Conservation (phyloP, 2,113 vertebrate species). For the Trachemys scripta region DNA sequence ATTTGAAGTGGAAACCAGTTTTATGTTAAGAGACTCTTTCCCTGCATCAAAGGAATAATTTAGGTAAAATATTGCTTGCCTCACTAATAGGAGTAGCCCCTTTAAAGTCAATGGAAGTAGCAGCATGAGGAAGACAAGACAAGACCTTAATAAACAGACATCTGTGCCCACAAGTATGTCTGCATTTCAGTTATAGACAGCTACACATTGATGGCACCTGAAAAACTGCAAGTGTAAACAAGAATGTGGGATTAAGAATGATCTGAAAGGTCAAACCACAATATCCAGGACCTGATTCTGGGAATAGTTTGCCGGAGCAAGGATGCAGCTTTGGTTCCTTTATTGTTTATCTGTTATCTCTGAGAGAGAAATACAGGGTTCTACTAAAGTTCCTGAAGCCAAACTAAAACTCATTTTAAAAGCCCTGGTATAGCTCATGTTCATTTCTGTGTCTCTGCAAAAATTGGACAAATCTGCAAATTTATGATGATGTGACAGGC, state of each 20-base stretch:
- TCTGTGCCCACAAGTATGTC: background rate
- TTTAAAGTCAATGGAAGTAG: background rate
- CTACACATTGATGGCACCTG: background rate
- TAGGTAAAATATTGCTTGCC: background rate
- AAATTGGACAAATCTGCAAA: background rate
- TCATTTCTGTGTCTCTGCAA: background rate
- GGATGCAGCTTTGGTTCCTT: background rate
- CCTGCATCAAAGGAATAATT: background rate
- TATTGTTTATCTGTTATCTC: background rate
- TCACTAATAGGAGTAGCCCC: background rate
- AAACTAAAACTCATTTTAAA: background rate
- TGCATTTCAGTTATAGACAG: background rate
- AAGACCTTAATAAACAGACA: background rate
- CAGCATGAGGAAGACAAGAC: background rate
- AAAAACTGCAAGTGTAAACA: background rate
- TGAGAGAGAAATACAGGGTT: background rate
- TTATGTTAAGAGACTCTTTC: background rate
- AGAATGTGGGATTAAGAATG: background rate
- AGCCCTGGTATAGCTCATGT: background rate
- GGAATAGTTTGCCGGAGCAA: background rate
- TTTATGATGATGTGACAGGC: background rate
- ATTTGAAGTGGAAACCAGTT: background rate
- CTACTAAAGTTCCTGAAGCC: background rate
- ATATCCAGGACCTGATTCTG: background rate
- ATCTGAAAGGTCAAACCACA: background rate